Evolutionary conservation across 2,888 invertebrate genomes (phyloP).

Genomic region (Ichneumoninae sp.): DNA sequence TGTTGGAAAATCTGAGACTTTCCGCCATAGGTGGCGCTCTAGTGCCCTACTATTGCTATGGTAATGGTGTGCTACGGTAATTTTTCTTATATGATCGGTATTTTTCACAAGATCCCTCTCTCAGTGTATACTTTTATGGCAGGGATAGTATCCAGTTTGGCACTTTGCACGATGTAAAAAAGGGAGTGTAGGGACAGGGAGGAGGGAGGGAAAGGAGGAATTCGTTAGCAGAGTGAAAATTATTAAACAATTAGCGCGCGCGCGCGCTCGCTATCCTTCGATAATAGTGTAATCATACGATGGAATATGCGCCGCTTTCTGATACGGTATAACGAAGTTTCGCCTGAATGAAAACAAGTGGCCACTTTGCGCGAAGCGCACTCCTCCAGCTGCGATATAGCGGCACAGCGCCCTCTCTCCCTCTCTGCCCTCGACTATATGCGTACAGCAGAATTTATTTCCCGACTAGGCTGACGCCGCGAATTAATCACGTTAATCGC

Average conservation of each 20-base stretch:
- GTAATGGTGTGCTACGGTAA: no score
- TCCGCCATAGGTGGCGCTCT: no score
- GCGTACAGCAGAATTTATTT: conserved; percentile 63
- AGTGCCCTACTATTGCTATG: no score
- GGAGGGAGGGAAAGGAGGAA: conserved; percentile 23
- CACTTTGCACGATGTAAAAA: not conserved
- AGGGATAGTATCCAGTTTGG: no score
- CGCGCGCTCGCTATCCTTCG: conserved; percentile 1
- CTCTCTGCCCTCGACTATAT: not conserved
- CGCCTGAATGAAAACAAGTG: conserved; percentile 54
- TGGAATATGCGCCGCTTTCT: conserved; percentile 40
- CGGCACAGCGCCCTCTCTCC: conserved; percentile 11
- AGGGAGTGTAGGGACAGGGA: not conserved
- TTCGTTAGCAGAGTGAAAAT: conserved; percentile 65
- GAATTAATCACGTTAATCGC: conserved; percentile 70
- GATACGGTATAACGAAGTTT: conserved; percentile 57
- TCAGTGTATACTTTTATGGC: no score
- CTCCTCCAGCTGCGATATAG: conserved; percentile 15
- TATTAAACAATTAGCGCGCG: conserved; percentile 65
- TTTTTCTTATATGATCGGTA: no score
- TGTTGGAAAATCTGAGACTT: no score
- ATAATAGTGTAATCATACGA: conserved; percentile 43
- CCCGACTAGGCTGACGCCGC: conserved; percentile 58
- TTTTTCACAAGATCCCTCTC: no score
- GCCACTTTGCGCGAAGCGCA: conserved; percentile 59